phyloP scores from a whole-genome alignment of 1,140 invertebrate species.

The Vanessa atalanta region DNA sequence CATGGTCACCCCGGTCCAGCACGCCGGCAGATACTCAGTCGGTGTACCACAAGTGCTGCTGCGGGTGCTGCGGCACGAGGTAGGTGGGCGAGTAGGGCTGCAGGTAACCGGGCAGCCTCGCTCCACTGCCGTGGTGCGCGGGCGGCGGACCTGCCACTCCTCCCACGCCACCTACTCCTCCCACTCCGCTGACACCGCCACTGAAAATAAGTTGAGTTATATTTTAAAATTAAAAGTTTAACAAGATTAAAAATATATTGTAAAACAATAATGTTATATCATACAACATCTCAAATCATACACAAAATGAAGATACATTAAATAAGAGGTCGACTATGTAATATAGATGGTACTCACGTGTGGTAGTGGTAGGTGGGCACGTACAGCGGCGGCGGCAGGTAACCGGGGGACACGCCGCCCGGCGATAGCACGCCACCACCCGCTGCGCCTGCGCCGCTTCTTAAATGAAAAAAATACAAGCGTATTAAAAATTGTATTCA shows the following conservation, averaged over 20 bases:
- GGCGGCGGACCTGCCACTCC: slow-evolving; percentile 66
- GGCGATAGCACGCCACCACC: slow-evolving; percentile 71
- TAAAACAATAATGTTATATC: too few species aligned
- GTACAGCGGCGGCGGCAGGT: slow-evolving; percentile 72
- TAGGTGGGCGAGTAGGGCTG: slow-evolving; percentile 78
- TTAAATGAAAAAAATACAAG: slow-evolving; percentile 9
- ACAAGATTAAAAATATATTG: too few species aligned
- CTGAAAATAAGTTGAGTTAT: slow-evolving; percentile 33
- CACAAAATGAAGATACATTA: too few species aligned
- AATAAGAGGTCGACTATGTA: neutral
- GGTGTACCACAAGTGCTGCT: slow-evolving; percentile 79
- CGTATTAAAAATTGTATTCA: neutral
- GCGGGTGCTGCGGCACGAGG: slow-evolving; percentile 69
- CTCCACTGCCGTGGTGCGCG: slow-evolving; percentile 71
- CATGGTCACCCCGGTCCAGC: too few species aligned
- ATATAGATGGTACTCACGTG: slow-evolving; percentile 56
- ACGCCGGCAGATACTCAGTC: slow-evolving; percentile 54
- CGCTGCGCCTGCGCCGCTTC: slow-evolving; percentile 68
- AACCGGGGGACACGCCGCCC: slow-evolving; percentile 74
- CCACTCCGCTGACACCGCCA: slow-evolving; percentile 47
- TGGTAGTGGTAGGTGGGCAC: slow-evolving; percentile 79
- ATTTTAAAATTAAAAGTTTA: too few species aligned
- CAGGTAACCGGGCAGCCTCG: slow-evolving; percentile 72
- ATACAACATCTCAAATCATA: neutral
- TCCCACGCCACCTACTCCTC: slow-evolving; percentile 46